Base-by-base conservation (phyloP, 2,888 invertebrate genomes). In the Vannuccia rotundouncinata region DNA sequence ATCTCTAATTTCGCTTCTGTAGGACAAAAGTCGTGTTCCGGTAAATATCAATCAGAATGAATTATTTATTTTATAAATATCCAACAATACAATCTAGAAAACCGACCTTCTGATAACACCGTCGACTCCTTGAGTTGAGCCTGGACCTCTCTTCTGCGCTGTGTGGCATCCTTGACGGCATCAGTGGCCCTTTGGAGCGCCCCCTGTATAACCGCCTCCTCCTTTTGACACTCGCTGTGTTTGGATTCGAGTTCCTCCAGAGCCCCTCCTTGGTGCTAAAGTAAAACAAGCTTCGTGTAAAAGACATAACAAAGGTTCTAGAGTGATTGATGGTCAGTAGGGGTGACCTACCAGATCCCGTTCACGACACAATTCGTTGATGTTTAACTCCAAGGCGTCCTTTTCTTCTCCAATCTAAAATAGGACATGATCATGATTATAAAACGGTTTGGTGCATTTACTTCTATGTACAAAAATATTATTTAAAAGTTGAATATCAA, bases 141-240 rank as follows among this genome's bases (percentile, higher is more conserved):
- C 82, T 91, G 89, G 59, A 94, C 88, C 84, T 92, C 91, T 59
- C 90, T 90, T n/a, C 91, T 89, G 82, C 92, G 91, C 84, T 92
- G 92, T 80, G 91, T 90, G 85, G 93, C 93, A 66, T 91, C 90
- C 82, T 91, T 91, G 13, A 93, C 89, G 77, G 90, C 91, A 79
- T 92, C 92, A 83, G 91, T 91, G 17, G 91, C 90, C 1, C 92
- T 90, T 84, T 92, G 92, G 0, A 91, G 89, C 83, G 85, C 90
- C 13, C 92, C 92, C 78, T 90, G 89, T 0, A 91, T 88, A 80
- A 91, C 90, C 0, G 92, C 92, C 84, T 94, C 93, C 0, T 88
- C 85, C 83, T 91, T 91, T 85, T 93, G 92, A 29, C 90, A 89
- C 2, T 88, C 90, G 80, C 91, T 91, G 59, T 94, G 87, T 80